Percentiles rank a stretch among this genome's conserved stretches.
Conservation (phyloP, 2,113 vertebrate genomes). For the Gasterosteus aculeatus region DNA sequence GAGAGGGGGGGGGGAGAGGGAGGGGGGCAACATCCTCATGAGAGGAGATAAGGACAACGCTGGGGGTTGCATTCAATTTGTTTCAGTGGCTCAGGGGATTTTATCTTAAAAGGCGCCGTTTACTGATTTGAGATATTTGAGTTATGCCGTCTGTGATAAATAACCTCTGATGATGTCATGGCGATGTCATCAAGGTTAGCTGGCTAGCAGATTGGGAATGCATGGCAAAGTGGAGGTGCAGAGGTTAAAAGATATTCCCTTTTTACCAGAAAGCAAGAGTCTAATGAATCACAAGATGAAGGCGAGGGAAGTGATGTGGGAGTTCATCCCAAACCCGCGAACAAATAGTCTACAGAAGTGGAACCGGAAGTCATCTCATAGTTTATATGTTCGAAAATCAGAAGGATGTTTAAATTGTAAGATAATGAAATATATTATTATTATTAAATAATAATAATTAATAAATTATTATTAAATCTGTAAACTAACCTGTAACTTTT, state of each 20-base stretch:
- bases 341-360: neutral
- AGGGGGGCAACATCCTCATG: neutral
- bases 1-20: neutral
- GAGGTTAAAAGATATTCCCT: too few relatives aligned
- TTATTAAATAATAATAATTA: too few relatives aligned
- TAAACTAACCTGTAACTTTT: neutral
- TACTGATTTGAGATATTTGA: neutral
- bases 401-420: neutral
- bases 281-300: neutral
- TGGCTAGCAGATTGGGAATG: neutral
- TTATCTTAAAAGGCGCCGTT: neutral
- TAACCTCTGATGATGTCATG: neutral
- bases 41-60: neutral
- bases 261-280: neutral
- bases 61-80: neutral
- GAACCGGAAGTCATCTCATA: neutral
- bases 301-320: neutral
- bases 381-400: neutral
- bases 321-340: neutral
- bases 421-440: neutral
- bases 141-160: neutral
- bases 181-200: neutral
- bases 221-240: too few relatives aligned
- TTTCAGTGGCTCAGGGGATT: neutral
- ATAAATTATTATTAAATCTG: too few relatives aligned